phyloP scores from a whole-genome alignment of 2,797 vertebrate genomes.

The Pangasius larnaudii region DNA sequence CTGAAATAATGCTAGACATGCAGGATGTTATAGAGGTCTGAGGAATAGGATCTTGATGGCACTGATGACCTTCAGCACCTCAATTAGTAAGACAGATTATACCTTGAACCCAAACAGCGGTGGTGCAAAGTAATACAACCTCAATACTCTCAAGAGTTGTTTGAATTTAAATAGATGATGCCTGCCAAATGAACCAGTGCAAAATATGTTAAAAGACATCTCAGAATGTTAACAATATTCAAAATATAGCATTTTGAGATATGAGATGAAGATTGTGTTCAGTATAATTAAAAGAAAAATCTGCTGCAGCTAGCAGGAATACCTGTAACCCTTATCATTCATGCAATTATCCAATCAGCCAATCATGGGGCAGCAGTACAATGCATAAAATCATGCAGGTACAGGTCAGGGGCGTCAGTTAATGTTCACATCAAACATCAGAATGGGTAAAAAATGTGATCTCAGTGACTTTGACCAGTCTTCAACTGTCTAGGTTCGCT shows the following conservation, averaged over 20 bases:
- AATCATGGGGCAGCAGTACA: not conserved
- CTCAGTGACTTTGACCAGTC: not conserved
- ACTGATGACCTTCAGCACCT: conserved; percentile 37
- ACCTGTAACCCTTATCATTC: not conserved
- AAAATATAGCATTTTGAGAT: not conserved
- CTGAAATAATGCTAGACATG: not conserved
- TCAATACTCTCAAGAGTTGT: not conserved
- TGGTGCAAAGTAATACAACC: not conserved
- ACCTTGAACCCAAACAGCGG: conserved; percentile 8
- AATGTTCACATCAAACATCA: not conserved
- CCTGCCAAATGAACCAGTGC: not conserved
- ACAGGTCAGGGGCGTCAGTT: not conserved
- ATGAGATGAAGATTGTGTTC: not conserved
- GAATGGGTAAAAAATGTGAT: not conserved
- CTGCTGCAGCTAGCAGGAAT: not conserved
- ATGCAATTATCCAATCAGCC: not conserved
- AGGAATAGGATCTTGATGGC: conserved; percentile 28
- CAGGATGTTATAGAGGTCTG: conserved; percentile 6
- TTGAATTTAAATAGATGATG: not conserved
- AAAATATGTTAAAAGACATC: not conserved
- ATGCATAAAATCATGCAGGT: not conserved
- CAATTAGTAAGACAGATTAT: conserved; percentile 16
- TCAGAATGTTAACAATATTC: not conserved
- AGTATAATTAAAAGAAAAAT: not conserved
- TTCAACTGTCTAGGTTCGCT: not conserved